Base-by-base conservation (phyloP, 2,113 vertebrate genomes). In the Proteles cristata region DNA sequence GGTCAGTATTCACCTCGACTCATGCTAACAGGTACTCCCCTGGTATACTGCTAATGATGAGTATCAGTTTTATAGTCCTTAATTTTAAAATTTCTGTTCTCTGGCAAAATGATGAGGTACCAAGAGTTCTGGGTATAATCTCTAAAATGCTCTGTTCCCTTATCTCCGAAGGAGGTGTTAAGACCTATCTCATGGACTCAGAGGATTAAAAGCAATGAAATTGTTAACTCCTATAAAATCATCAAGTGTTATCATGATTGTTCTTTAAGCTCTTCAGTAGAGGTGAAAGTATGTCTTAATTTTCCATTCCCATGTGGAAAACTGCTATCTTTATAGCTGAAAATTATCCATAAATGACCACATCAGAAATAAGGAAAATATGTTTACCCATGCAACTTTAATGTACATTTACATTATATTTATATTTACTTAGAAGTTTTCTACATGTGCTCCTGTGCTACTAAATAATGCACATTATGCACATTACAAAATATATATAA, bases 221-320 rank as follows among this genome's bases (percentile, higher is more conserved):
- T 15, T 4, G 0, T 26, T 71, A n/a, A 83, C 14, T 48, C 53
- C 31, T 35, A 73, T 4, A 82, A 71, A 92, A 92, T 71, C 3
- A 77, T 63, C 17, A n/a, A 83, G 39, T 43, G 58, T 45, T 89
- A 68, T 35, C 10, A 66, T 25, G 39, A 76, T 16, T 19, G 77
- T 61, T 83, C 58, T 48, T 35, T 28, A 73, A 83, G 39, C 15
- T 83, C 50, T 73, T 15, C 50, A 61, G 28, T 26, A 61, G 50
- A 73, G 68, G 90, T 73, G 21, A 92, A 73, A 73, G 79, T 15
- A 81, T 31, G 14, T 33, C 48, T 71, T 82, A 79, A 65, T 89
- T 89, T 77, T 63, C 71, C 8, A 65, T 45, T 61, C 31, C 39
- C 39, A 63, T 7, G 58, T 73, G 53, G 50, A 61, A 92, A 92